Base-by-base conservation (phyloP, 2,888 invertebrate genomes). In the Torymus texanus region DNA sequence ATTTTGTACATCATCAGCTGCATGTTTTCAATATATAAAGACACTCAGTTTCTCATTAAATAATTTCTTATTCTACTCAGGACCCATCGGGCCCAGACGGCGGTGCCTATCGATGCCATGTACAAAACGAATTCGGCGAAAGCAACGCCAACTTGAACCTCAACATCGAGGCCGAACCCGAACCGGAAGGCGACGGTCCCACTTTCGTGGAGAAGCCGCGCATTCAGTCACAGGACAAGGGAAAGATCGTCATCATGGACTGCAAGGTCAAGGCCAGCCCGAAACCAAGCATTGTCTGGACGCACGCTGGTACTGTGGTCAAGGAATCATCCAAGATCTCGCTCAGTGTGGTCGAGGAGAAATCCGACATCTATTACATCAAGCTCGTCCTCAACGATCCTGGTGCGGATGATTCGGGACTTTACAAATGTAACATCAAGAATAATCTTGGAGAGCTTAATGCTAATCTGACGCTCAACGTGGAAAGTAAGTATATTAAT, bases 371-470 rank as follows among this genome's bases (percentile, higher is more conserved):
- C 84, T 97, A 96, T 91, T 95, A 96, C 86, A 96, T 98, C 80
- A 94, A 95, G 90, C 91, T 98, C 84, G 97, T 97, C 91, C 92
- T 97, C 59, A 94, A 94, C 87, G 97, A 98, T 91, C 98, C 98
- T 83, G 96, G 96, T 88, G 94, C 97, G 83, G 96, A 97, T 88
- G 99, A 99, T 92, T 98, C 98, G 86, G 99, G 99, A 84, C 93
- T 98, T 82, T 99, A 99, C 92, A 98, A 98, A 91, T 98, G 99
- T 91, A 98, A 97, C 88, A 97, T 98, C 87, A 98, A 97, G 91
- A 99, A 98, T 91, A 94, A 95, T 87, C 94, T 97, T 89, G 99
- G 99, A 86, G 98, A 99, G 93, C 94, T 98, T 84, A 98, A 98
- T 90, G 98, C 98, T 81, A 98, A 98, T 92, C 93, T 98, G 84